Conservation (phyloP, 1,140 invertebrate genomes). For the Pentalonia nigronervosa region DNA sequence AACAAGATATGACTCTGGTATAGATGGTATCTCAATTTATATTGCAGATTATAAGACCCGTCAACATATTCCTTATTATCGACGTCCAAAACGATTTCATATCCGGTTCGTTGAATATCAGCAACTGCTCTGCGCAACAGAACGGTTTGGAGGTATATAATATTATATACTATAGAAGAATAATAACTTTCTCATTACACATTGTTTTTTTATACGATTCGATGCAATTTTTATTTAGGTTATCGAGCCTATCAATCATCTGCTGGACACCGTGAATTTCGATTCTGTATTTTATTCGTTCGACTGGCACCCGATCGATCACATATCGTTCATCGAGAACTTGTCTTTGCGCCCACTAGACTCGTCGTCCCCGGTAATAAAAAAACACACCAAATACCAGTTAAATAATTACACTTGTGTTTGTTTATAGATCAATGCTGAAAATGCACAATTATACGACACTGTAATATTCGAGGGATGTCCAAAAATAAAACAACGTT, state of each 20-base stretch:
- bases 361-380: conserved; percentile 71
- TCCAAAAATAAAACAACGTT: conserved; percentile 80
- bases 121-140: conserved; percentile 90
- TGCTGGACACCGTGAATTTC: conserved; percentile 86
- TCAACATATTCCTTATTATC: conserved; percentile 90
- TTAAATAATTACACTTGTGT: not conserved
- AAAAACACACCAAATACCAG: not conserved
- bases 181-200: not conserved
- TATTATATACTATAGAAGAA: not conserved
- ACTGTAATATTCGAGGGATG: conserved; percentile 91
- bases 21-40: conserved; percentile 47
- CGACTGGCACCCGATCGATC: conserved; percentile 97
- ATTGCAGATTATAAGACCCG: conserved; percentile 81
- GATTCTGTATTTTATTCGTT: conserved; percentile 93
- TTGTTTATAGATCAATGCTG: conserved; percentile 64
- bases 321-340: conserved; percentile 97
- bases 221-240: conserved; percentile 67
- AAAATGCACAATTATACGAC: conserved; percentile 85
- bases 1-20: not conserved
- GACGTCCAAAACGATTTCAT: conserved; percentile 99
- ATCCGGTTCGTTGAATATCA: conserved; percentile 89
- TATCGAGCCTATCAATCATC: conserved; percentile 88
- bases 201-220: not conserved
- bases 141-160: conserved; percentile 79
- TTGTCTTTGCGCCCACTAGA: conserved; percentile 75